These are phyloP conservation scores for Rostratula benghalensis DNA, from an alignment of 2,113 vertebrate genomes.

Conservation along the genomic window DNA sequence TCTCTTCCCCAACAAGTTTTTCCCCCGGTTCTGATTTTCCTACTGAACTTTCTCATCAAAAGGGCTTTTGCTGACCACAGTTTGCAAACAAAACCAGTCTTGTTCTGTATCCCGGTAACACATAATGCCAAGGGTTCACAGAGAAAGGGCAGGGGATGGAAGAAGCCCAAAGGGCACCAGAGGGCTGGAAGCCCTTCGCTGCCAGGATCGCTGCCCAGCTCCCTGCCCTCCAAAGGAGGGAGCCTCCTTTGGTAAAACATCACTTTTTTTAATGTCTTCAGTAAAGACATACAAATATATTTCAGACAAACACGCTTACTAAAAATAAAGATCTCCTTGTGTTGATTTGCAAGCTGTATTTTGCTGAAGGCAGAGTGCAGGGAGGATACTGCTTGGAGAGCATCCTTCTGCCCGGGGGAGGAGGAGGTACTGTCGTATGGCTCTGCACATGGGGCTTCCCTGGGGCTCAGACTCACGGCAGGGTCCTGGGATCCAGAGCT, in stretches of 20 bases:
- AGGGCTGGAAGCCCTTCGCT: not conserved
- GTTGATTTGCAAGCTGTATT: not conserved
- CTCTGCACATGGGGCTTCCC: not conserved
- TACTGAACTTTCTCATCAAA: not conserved
- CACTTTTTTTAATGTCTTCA: not conserved
- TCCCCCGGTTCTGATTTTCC: not conserved
- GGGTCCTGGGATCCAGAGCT: not conserved
- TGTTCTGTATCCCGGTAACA: not conserved
- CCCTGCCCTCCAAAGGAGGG: not conserved
- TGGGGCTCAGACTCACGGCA: not conserved
- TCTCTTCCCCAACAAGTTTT: not conserved
- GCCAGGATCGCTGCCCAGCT: not conserved
- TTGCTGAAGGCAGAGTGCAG: not conserved
- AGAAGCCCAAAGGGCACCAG: not conserved
- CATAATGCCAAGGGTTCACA: not conserved
- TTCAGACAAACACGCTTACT: not conserved
- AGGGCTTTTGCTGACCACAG: not conserved
- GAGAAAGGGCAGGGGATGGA: not conserved
- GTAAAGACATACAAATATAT: not conserved
- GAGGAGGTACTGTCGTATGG: not conserved
- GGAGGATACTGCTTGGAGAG: not conserved
- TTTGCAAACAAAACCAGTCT: not conserved
- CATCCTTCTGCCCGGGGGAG: not conserved
- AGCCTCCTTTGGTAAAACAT: not conserved
- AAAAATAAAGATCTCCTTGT: not conserved